Evolutionary conservation across 2,888 invertebrate genomes (phyloP).

Genomic region (Toxonevra muliebris): DNA sequence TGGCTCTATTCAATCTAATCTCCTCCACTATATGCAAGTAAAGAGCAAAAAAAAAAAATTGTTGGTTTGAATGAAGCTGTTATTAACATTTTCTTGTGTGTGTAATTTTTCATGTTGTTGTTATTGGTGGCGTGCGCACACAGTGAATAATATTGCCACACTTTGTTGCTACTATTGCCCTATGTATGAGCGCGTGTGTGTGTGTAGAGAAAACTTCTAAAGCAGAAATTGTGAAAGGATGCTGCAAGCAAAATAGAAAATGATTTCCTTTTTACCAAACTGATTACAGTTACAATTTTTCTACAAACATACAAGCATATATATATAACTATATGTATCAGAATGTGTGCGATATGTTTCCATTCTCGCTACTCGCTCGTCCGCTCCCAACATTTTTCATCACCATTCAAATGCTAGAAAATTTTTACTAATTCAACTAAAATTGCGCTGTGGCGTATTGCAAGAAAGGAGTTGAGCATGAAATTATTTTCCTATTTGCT

Average conservation of each 20-base stretch:
- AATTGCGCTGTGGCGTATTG: conserved; percentile 7
- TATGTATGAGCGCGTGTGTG: too few relatives aligned
- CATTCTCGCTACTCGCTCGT: not conserved
- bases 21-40: too few relatives aligned
- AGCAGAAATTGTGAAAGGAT: conserved; percentile 27
- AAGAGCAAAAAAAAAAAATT: too few relatives aligned
- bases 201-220: not conserved
- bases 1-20: too few relatives aligned
- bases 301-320: not conserved
- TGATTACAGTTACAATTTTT: conserved; percentile 30
- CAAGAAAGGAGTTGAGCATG: not conserved
- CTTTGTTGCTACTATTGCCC: not conserved
- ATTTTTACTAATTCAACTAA: conserved; percentile 29
- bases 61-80: too few relatives aligned
- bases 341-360: not conserved
- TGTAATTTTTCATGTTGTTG: too few relatives aligned
- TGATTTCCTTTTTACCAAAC: conserved; percentile 26
- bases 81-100: too few relatives aligned
- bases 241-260: conserved; percentile 32
- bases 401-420: not conserved
- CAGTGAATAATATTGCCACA: conserved; percentile 7
- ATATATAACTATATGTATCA: not conserved
- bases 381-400: not conserved
- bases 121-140: not conserved
- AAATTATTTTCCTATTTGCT: not conserved